A percentile compares a stretch with the other conserved stretches of the same genome.
phyloP scores from a whole-genome alignment of 92 coral and sea anemone genomes.

The Palythoa grandiflora region DNA sequence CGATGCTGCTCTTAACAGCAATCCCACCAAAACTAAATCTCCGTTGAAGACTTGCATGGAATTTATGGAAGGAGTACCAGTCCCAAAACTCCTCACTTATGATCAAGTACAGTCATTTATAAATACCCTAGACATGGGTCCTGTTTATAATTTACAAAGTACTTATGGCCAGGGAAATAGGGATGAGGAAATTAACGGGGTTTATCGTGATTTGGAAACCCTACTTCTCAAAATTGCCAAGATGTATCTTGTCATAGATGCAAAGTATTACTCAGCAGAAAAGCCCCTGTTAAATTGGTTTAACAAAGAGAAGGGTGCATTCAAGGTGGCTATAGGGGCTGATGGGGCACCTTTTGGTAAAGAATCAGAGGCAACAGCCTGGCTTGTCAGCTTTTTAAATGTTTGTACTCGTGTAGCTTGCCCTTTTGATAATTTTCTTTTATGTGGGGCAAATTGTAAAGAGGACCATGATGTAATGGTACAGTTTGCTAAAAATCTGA shows the following conservation, averaged over 20 bases:
- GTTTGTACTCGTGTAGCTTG: constrained; percentile 47
- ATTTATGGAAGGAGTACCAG: background rate
- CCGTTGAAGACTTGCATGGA: constrained; percentile 6
- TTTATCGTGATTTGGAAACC: constrained; percentile 3
- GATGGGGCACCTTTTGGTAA: constrained; percentile 62
- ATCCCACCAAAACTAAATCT: background rate
- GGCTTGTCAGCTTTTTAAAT: constrained; percentile 57
- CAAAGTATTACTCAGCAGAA: constrained; percentile 10
- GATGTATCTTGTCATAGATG: background rate
- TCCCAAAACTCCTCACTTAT: background rate
- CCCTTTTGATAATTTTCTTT: constrained; percentile 46
- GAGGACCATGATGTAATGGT: constrained; percentile 52
- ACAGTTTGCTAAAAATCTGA: constrained; percentile 30
- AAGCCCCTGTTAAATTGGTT: constrained; percentile 8
- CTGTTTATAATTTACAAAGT: constrained; percentile 1
- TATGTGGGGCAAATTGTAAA: constrained; percentile 48
- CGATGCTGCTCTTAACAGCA: background rate
- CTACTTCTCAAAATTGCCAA: constrained; percentile 25
- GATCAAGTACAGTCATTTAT: constrained; percentile 3
- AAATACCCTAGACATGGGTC: constrained; percentile 5
- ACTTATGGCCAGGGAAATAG: background rate
- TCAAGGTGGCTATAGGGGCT: constrained; percentile 52
- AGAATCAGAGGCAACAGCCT: constrained; percentile 48
- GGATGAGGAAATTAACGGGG: constrained; percentile 1
- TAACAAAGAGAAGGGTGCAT: constrained; percentile 2